Conservation (phyloP, 2,113 vertebrate species). For the Rhinolophus ferrumequinum region DNA sequence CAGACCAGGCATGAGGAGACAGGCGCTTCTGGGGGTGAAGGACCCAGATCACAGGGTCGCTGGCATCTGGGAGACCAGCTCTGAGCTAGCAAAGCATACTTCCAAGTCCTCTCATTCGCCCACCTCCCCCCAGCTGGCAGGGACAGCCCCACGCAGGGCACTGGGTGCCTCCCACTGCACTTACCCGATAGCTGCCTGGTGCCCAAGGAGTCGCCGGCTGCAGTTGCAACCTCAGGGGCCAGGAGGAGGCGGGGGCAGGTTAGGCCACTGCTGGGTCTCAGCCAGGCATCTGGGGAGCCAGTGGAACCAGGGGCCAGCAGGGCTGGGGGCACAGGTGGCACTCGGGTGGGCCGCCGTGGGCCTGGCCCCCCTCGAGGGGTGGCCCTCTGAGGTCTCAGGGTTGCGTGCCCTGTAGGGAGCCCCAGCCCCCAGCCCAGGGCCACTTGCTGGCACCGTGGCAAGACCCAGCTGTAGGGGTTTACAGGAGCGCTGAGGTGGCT, state of each 20-base stretch:
- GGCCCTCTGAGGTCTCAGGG: constrained; percentile 32
- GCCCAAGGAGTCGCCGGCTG: neutral
- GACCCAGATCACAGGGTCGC: neutral
- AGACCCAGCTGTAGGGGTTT: neutral
- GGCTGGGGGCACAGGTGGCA: neutral
- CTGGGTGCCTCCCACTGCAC: neutral
- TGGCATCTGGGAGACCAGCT: neutral
- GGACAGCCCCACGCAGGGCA: neutral
- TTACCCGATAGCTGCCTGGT: constrained; percentile 74
- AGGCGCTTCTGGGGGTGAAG: neutral
- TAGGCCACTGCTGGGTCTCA: constrained; percentile 51
- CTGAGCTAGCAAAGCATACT: accelerated
- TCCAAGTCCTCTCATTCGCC: no score
- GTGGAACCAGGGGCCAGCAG: neutral
- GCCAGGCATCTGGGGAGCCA: constrained; percentile 64
- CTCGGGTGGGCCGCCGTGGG: neutral
- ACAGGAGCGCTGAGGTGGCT: neutral
- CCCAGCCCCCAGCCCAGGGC: neutral
- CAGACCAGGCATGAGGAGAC: neutral
- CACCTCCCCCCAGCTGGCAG: neutral
- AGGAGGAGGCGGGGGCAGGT: constrained; percentile 4
- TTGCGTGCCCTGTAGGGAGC: neutral
- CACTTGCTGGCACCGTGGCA: neutral
- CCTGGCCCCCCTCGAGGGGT: neutral
- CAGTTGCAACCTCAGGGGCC: neutral